A percentile compares a stretch with the other conserved stretches of the same genome.
Conservation (phyloP, 2,888 invertebrate species). For the Luperina testacea region DNA sequence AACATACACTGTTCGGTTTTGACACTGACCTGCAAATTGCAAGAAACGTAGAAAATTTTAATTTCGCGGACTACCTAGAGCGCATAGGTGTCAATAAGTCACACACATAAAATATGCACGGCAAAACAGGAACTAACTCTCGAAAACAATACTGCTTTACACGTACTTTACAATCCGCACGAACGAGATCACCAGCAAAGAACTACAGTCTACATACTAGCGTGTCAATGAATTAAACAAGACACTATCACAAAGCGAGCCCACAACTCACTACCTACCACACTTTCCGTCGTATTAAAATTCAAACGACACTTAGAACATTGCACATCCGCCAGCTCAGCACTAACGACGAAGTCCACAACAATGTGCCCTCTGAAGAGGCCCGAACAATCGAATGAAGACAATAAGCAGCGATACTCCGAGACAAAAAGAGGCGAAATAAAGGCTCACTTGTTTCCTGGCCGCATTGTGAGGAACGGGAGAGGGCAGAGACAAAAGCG, state of each 20-base stretch:
- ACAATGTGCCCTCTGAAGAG: conserved; percentile 90
- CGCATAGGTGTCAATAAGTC: not conserved
- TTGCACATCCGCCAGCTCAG: conserved; percentile 88
- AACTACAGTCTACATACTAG: not conserved
- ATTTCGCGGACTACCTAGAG: too few relatives aligned
- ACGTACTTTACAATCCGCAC: conserved; percentile 1
- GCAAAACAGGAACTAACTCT: not conserved
- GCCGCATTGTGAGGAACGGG: conserved; percentile 90
- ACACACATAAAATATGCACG: not conserved
- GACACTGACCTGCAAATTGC: not conserved
- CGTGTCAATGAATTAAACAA: conserved; percentile 42
- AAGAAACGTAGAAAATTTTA: too few relatives aligned
- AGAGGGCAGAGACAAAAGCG: conserved; percentile 90
- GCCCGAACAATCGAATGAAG: conserved; percentile 91
- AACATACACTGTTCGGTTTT: not conserved
- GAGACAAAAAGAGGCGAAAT: conserved; percentile 91
- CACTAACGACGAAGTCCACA: conserved; percentile 89
- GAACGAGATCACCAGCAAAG: conserved; percentile 14
- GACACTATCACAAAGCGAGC: conserved; percentile 57
- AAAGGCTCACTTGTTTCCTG: conserved; percentile 91
- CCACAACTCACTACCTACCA: conserved; percentile 47
- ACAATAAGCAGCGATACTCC: conserved; percentile 91
- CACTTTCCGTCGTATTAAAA: conserved; percentile 83
- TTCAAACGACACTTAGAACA: conserved; percentile 87
- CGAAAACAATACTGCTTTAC: conserved; percentile 7